Evolutionary conservation across 64 coral and sea anemone species (phyloP), one percentile per base, ranked within the genome.

Genomic region (Stichodactyla helianthus): DNA sequence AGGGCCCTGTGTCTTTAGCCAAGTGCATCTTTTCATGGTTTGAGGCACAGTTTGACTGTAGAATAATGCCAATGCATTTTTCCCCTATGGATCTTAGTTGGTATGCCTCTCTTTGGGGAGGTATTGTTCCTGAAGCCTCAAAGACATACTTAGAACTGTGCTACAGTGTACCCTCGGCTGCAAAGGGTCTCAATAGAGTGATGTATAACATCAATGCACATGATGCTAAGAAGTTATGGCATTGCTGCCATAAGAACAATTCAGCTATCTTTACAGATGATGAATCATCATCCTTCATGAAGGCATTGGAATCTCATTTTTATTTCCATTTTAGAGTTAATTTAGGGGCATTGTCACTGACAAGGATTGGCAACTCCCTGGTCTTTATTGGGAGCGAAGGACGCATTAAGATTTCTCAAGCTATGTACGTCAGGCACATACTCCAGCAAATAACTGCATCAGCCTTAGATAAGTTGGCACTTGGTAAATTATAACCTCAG

Each of bases 271-370:
- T 98, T 64, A 98, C 95, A 13, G 87, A 92, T 26, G 87, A 89
- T 8, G 95, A 98, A 55, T 89, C 95, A 3, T 4, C 18, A 15
- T 62, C 84, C 10, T 94, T 98, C 86, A 88, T 98, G 53, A 92
- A 88, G 53, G 92, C 95, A 78, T 19, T 98, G 31, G 84, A 92
- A 52, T 61, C 74, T 17, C 95, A 98, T 82, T 98, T 98, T 89
- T 94, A 98, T 87, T 87, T 84, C 31, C 95, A 98, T 88, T 98
- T 98, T 80, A 98, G 68, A 71, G 82, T 98, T 77, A 85, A 98
- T 59, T 77, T 98, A 22, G 88, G 88, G 52, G 76, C 83, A 86
- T 64, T 98, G 22, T 61, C 86, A 55, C 55, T 98, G 2, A 85
- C 89, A 80, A 98, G 92, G 60, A 87, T 98, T 0, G 88, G 87